Conservation (phyloP, 1,140 invertebrate species). For the Lasioglossum baleicum region DNA sequence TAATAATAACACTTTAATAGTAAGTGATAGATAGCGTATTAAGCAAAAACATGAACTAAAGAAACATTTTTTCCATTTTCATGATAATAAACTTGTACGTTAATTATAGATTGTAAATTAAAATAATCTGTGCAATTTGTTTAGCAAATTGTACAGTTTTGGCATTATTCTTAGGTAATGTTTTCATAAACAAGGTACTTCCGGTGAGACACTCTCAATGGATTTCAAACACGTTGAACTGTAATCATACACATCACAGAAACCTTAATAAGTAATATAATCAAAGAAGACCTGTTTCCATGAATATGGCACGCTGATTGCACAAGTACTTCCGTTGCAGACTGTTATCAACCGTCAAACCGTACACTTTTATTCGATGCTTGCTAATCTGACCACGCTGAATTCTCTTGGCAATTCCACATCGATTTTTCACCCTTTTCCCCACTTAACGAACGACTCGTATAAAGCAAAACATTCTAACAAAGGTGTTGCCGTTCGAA, state of each 20-base stretch:
- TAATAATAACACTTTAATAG: no score
- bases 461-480: background rate
- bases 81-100: no score
- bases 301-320: background rate
- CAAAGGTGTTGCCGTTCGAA: no score
- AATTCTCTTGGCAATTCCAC: background rate
- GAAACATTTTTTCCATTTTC: no score
- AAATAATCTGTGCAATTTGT: no score
- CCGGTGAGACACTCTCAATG: no score
- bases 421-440: background rate
- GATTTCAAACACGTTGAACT: background rate
- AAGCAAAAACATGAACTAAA: no score
- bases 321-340: conserved; percentile 12
- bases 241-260: background rate
- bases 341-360: conserved; percentile 39
- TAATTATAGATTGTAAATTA: no score
- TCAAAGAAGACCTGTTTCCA: background rate
- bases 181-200: no score
- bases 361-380: background rate
- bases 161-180: no score
- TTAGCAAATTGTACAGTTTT: no score
- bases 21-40: no score
- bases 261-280: background rate
- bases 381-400: background rate
- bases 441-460: background rate